Evolutionary conservation across 2,888 invertebrate species (phyloP).

Genomic region (Leptinotarsa tumamoca): DNA sequence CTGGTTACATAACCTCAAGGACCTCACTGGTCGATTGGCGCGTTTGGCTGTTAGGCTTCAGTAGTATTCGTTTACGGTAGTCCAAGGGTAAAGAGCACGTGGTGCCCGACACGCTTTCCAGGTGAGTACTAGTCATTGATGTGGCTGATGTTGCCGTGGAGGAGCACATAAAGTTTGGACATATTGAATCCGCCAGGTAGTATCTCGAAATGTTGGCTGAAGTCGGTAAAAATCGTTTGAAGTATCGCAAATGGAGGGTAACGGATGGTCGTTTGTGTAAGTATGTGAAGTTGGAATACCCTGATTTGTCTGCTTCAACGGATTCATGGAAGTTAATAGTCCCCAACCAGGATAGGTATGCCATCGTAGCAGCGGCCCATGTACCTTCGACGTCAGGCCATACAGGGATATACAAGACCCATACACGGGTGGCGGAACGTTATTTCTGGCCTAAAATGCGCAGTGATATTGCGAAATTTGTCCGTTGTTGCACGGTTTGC

Average conservation of each 20-base stretch:
- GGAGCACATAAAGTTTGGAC: background rate
- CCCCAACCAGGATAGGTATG: background rate
- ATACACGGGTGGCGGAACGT: background rate
- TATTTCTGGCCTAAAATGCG: background rate
- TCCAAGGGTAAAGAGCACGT: conserved; percentile 37
- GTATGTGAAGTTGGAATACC: background rate
- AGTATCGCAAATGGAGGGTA: conserved; percentile 2
- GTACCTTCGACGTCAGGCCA: conserved; percentile 4
- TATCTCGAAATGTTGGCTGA: background rate
- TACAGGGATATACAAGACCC: background rate
- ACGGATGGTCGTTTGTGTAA: conserved; percentile 13
- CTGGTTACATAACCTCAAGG: conserved; percentile 35
- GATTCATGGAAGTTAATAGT: conserved; percentile 21
- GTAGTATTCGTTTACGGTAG: conserved; percentile 28
- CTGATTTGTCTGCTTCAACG: background rate
- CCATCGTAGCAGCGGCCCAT: background rate
- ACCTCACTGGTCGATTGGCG: conserved; percentile 35
- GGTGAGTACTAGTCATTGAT: conserved; percentile 12
- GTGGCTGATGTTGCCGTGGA: background rate
- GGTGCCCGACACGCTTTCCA: conserved; percentile 33
- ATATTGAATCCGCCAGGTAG: background rate
- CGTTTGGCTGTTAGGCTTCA: conserved; percentile 37
- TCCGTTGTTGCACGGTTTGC: background rate
- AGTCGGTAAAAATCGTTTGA: background rate
- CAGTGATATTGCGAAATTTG: too few relatives aligned